Evolutionary conservation across 2,113 vertebrate species (phyloP), one percentile per base, ranked within the genome.

Genomic region (Bettongia penicillata): DNA sequence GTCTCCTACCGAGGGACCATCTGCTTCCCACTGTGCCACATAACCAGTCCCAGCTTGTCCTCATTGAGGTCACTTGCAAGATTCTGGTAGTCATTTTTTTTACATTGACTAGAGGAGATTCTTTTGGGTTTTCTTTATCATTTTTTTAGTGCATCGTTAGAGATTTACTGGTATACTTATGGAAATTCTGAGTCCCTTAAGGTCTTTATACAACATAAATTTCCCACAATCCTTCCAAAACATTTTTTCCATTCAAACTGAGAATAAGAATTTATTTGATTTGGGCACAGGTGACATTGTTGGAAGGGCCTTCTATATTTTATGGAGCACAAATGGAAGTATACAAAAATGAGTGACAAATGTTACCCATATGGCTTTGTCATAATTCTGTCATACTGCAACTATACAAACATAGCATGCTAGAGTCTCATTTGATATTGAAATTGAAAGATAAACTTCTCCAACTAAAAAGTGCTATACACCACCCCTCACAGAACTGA

Each of bases 171-270:
- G 26, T 28, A 61, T 61, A 77, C n/a, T 77, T 77, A 2, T 77
- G 31, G 61, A 37, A n/a, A 77, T 77, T 77, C 4, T n/a, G 37
- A 16, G 61, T 37, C n/a, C 7, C 37, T 77, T 14, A 19, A 68
- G 28, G 37, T 19, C 31, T 14, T 77, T n/a, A 77, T 8, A 22
- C 26, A n/a, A 9, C 37, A 43, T 1, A 4, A 22, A 84, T 51
- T 31, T 51, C 2, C 22, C 55, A 47, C 22, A 84, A 84, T 84
- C 6, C 55, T 90, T 61, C 14, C 43, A 51, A 77, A 52, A 14
- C 53, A 48, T 25, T n/a, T n/a, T 96, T 91, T 84, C 25, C 43
- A 51, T 77, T 91, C 48, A 93, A 90, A 89, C 43, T 90, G 37
- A 37, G 53, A 31, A 3, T 89, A 95, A 37, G 23, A 24, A n/a